Conservation (phyloP, 2,113 vertebrate genomes). For the Salvelinus alpinus region DNA sequence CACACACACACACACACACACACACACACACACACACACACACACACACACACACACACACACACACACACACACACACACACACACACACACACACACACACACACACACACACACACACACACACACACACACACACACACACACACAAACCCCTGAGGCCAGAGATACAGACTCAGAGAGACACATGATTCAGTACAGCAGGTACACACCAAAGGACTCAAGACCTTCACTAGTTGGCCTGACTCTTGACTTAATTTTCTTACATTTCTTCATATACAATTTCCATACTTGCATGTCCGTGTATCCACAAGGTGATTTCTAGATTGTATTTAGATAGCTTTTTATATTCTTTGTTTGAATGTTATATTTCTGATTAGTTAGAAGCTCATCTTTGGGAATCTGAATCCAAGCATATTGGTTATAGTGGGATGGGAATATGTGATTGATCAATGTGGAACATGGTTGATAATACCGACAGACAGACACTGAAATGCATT, state of each 20-base stretch:
- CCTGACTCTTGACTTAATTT: neutral
- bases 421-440: neutral
- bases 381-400: neutral
- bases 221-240: neutral
- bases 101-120: neutral
- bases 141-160: neutral
- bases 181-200: neutral
- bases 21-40: constrained; percentile 8
- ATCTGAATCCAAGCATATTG: neutral
- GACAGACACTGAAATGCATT: neutral
- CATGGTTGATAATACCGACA: constrained; percentile 5
- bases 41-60: neutral
- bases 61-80: constrained; percentile 2
- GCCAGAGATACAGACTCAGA: neutral
- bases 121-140: constrained; percentile 11
- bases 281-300: neutral
- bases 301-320: neutral
- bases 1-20: too few relatives aligned
- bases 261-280: too few relatives aligned
- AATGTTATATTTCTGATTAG: neutral
- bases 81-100: neutral
- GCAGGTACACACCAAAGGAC: neutral
- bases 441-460: constrained; percentile 9
- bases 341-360: constrained; percentile 4
- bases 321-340: constrained; percentile 8